Evolutionary conservation across 1,140 invertebrate genomes (phyloP), one percentile per base, ranked within the genome.

Genomic region (Marisa cornuarietis): DNA sequence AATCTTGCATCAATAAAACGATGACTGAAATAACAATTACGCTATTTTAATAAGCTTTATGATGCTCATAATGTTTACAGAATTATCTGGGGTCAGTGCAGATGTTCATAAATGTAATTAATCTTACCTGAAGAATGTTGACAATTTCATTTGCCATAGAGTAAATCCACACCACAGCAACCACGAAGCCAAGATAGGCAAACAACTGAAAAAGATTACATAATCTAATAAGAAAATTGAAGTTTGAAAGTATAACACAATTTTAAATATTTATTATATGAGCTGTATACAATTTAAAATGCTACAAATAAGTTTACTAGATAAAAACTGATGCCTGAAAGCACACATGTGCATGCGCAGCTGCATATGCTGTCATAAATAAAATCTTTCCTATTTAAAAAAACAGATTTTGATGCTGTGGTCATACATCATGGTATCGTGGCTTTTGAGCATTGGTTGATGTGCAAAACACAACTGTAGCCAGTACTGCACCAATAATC

Each of bases 141-240:
- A 95, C 93, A 78, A 95, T 92, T 89, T 95, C 94, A 82, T 93
- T 92, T 62, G 94, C 94, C 14, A 95, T 88, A 78, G 91, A 84
- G 88, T 95, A 95, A 62, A 95, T 94, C 92, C 94, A 94, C 42
- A 94, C 83, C 79, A 95, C 93, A 31, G 94, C 93, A 22, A 92
- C 89, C 11, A 93, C 66, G 88, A 95, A 95, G 65, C 94, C 94
- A 20, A 93, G 75, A 87, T 94, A 94, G 26, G 93, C 93, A 86
- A 93, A 93, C 9, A 83, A 85, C 93, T 93, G 84, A 65, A 90
- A 71, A 71, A 75, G 79, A 84, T 31, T 74, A 58, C 16, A 63
- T 14, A 31, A 16, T 42, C 13, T 22, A 26, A 52, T 16, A 54
- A n/a, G 13, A 9, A 8, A 54, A 9, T 58, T 13, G 10, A 9